These are phyloP conservation scores for Hydrolagus colliei DNA, from an alignment of 2,797 vertebrate species.

Conservation along the genomic window DNA sequence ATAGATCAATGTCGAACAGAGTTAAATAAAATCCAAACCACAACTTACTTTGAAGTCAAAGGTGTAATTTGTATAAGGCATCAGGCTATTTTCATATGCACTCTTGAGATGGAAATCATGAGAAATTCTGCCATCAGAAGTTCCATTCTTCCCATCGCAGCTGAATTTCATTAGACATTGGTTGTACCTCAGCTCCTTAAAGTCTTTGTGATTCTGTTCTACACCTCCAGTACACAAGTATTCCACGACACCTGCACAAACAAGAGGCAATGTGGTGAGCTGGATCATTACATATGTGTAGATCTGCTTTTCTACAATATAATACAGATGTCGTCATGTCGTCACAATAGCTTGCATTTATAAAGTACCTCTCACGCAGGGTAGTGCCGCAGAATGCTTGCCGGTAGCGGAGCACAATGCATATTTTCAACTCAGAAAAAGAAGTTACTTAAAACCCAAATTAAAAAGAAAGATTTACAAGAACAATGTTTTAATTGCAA, in stretches of 20 bases:
- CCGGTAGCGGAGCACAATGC: too few species aligned
- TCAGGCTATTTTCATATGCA: slow-evolving; percentile 88
- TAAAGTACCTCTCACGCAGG: too few species aligned
- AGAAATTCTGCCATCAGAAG: slow-evolving; percentile 83
- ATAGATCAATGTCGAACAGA: neutral
- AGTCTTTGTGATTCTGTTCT: slow-evolving; percentile 97
- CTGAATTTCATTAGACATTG: slow-evolving; percentile 97
- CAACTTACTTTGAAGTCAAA: slow-evolving; percentile 86
- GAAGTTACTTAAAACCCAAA: neutral
- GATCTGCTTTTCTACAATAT: neutral
- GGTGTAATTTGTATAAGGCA: slow-evolving; percentile 99
- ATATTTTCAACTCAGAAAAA: neutral
- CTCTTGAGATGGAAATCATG: slow-evolving; percentile 96
- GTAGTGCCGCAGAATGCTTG: too few species aligned
- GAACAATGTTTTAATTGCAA: neutral
- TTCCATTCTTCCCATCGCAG: slow-evolving; percentile 82
- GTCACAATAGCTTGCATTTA: neutral
- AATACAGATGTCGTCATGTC: neutral
- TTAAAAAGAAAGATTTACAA: neutral
- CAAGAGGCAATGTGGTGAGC: slow-evolving; percentile 30
- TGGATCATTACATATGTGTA: neutral
- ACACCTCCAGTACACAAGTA: slow-evolving; percentile 91
- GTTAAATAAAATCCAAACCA: slow-evolving; percentile 12
- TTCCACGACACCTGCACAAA: slow-evolving; percentile 81
- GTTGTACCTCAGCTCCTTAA: slow-evolving; percentile 90